Evolutionary conservation across 2,888 invertebrate genomes (phyloP).

Genomic region (Andrena hattorfiana): DNA sequence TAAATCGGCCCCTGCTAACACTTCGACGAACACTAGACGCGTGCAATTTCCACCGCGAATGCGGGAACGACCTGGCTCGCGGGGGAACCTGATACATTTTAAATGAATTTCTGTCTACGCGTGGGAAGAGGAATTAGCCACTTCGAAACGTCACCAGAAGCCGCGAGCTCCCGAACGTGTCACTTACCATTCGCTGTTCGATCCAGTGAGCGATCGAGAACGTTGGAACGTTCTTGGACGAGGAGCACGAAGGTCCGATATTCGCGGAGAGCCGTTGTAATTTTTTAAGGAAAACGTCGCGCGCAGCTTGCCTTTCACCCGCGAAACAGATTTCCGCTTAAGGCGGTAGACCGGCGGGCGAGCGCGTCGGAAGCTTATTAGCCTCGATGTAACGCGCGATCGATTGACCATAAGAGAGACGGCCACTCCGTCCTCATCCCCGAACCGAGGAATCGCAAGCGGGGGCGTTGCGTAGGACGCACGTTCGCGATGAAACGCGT

Average conservation of each 20-base stretch:
- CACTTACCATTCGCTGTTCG: conserved; percentile 16
- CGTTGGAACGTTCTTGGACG: background rate
- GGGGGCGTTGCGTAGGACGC: background rate
- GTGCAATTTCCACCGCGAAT: too few species aligned
- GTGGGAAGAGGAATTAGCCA: background rate
- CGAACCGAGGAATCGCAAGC: background rate
- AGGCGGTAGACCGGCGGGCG: conserved; percentile 26
- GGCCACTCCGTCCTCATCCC: background rate
- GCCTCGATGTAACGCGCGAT: conserved; percentile 25
- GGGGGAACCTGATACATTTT: background rate
- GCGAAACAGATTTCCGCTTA: conserved; percentile 47
- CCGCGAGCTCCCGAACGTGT: background rate
- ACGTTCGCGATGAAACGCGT: background rate
- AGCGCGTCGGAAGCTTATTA: conserved; percentile 30
- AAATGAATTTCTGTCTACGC: background rate
- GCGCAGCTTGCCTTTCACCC: conserved; percentile 63
- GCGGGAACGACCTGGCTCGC: too few species aligned
- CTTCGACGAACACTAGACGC: too few species aligned
- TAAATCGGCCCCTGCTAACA: too few species aligned
- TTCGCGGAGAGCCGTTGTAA: conserved; percentile 1
- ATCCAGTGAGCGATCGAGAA: background rate
- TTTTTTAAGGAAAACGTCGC: conserved; percentile 22
- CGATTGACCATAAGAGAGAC: conserved; percentile 26
- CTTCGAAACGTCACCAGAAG: background rate
- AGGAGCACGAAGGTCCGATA: background rate